Evolutionary conservation across 2,113 vertebrate species (phyloP), one percentile per base, ranked within the genome.

Genomic region (Engystomops pustulosus): DNA sequence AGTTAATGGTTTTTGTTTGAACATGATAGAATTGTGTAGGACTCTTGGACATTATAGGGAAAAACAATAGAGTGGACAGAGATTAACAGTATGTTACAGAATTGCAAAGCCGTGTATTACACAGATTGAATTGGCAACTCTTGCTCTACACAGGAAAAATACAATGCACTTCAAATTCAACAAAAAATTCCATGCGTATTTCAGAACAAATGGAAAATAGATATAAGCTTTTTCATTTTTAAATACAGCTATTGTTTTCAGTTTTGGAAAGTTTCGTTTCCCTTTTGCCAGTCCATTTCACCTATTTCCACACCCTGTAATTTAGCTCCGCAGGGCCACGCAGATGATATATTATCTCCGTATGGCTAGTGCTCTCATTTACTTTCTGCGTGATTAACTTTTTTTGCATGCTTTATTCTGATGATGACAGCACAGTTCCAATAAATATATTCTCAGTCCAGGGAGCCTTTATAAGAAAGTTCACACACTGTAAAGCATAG

Each of bases 331-430:
- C 55, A 45, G 53, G 76, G 10, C 36, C 44, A 47, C 45, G 14
- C 27, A 45, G 45, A 23, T 65, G 38, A 60, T 79, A 79, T 10
- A 41, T 25, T 30, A 17, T 79, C 41, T 18, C 15, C 15, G 9
- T 79, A 65, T 65, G n/a, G 23, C 38, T 12, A 79, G 18, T 27
- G 60, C 55, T 45, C 18, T 79, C n/a, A 60, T 14, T 44, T 65
- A 17, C 58, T 44, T 65, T 65, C 55, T 18, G 77, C 77, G 25
- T 79, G 77, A 65, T 65, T 79, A 62, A 27, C 55, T 65, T 45
- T 79, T 45, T 76, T 36, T 76, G 53, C 8, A 27, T 25, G 12
- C 9, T 45, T 65, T 78, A 41, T 79, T 65, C 23, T 65, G 6
- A 15, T 49, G 76, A 44, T 58, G 34, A 65, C 58, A 44, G 77